Conservation (phyloP, 2,797 vertebrate genomes). For the Pristis pectinata region DNA sequence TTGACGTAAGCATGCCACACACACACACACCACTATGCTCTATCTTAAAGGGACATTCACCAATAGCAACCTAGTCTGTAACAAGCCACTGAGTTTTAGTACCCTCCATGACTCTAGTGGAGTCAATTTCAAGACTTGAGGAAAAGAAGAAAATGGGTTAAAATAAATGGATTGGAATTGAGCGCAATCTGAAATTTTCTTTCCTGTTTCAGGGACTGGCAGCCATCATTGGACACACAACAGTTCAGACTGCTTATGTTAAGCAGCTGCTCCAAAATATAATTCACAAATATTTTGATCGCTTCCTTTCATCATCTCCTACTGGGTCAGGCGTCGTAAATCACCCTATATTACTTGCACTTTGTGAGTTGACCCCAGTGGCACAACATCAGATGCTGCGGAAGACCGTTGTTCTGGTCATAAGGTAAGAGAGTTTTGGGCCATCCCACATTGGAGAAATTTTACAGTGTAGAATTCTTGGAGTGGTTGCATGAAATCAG, state of each 20-base stretch:
- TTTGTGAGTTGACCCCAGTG: constrained; percentile 59
- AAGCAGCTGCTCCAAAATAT: constrained; percentile 79
- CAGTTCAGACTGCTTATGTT: constrained; percentile 71
- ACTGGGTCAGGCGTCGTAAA: constrained; percentile 54
- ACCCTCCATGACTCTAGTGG: neutral
- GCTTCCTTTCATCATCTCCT: constrained; percentile 76
- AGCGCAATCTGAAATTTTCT: neutral
- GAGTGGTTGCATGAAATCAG: neutral
- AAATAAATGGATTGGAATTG: neutral
- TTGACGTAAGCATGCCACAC: too few relatives aligned
- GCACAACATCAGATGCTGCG: constrained; percentile 57
- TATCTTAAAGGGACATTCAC: too few relatives aligned
- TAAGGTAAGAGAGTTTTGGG: constrained; percentile 63
- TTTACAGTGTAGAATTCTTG: neutral
- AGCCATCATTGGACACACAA: constrained; percentile 70
- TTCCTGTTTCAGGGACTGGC: constrained; percentile 71
- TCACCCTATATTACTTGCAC: constrained; percentile 77
- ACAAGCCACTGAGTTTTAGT: too few relatives aligned
- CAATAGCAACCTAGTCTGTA: too few relatives aligned
- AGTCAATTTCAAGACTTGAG: neutral
- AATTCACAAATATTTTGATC: constrained; percentile 74
- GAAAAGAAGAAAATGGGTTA: neutral
- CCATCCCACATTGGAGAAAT: constrained; percentile 38
- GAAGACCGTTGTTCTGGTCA: constrained; percentile 65
- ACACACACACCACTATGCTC: too few relatives aligned